Percentiles rank a stretch among this genome's conserved stretches.
phyloP scores from a whole-genome alignment of 2,113 vertebrate species.

The Cyprinodon brontotheroides region DNA sequence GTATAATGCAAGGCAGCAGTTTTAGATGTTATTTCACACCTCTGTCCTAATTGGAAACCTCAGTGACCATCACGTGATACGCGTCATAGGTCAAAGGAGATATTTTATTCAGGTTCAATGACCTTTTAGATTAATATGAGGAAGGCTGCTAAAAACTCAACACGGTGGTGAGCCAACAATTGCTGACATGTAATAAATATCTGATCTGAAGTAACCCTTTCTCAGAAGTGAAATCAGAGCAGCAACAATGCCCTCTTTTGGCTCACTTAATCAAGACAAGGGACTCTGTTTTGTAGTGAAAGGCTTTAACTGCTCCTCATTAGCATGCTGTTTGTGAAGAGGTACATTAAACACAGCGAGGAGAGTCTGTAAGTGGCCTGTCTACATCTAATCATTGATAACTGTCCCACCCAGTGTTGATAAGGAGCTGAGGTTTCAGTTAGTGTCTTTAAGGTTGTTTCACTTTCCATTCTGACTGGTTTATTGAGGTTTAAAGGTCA shows the following conservation, averaged over 20 bases:
- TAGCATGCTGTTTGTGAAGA: constrained; percentile 3
- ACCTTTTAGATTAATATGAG: constrained; percentile 27
- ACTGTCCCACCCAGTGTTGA: constrained; percentile 18
- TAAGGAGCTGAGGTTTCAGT: constrained; percentile 34
- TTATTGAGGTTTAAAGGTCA: background rate
- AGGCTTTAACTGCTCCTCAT: constrained; percentile 30
- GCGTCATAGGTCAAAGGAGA: constrained; percentile 26
- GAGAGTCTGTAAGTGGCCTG: background rate
- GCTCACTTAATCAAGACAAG: background rate
- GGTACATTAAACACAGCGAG: constrained; percentile 35
- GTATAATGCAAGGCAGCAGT: background rate
- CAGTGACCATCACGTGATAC: constrained; percentile 22
- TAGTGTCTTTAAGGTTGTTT: background rate
- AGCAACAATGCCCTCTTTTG: constrained; percentile 29
- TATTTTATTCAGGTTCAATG: constrained; percentile 44
- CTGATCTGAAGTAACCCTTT: constrained; percentile 69
- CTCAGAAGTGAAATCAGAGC: constrained; percentile 33
- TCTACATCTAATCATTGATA: constrained; percentile 36
- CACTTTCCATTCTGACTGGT: background rate
- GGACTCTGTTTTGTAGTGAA: constrained; percentile 2
- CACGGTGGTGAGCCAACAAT: constrained; percentile 12
- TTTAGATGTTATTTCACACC: constrained; percentile 9
- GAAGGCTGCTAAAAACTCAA: constrained; percentile 11
- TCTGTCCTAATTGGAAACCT: constrained; percentile 14
- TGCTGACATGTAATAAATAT: constrained; percentile 55